These are phyloP conservation scores for Drosophila ustulata DNA, from an alignment of 2,888 invertebrate species.

Conservation along the genomic window DNA sequence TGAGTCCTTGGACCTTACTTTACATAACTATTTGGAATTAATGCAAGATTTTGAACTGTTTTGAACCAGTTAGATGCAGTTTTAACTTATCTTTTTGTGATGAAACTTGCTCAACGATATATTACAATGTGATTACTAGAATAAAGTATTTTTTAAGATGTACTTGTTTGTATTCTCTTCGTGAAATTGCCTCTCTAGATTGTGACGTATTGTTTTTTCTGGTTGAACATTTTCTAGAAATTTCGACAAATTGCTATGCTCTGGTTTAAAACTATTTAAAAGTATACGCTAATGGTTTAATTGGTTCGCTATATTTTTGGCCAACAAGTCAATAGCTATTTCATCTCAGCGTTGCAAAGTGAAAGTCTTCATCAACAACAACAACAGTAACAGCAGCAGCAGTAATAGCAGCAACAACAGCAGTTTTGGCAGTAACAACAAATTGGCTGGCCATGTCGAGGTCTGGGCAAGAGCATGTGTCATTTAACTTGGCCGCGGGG, in stretches of 20 bases:
- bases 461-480: slow-evolving; percentile 63
- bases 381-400: slow-evolving; percentile 29
- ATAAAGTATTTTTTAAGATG: too few species aligned
- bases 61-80: too few species aligned
- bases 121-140: too few species aligned
- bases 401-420: slow-evolving; percentile 7
- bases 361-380: slow-evolving; percentile 59
- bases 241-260: slow-evolving; percentile 40
- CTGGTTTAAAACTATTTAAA: slow-evolving; percentile 45
- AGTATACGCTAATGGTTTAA: slow-evolving; percentile 72
- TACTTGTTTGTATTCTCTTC: background rate
- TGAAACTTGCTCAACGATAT: too few species aligned
- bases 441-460: slow-evolving; percentile 44
- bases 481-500: slow-evolving; percentile 71
- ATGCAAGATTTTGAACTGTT: too few species aligned
- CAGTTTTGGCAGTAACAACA: slow-evolving; percentile 31
- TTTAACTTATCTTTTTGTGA: too few species aligned
- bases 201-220: slow-evolving; percentile 3
- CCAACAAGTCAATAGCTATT: slow-evolving; percentile 73
- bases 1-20: slow-evolving; percentile 58
- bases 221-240: slow-evolving; percentile 14
- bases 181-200: background rate
- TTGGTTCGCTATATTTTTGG: slow-evolving; percentile 70
- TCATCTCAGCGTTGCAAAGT: slow-evolving; percentile 69
- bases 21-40: too few species aligned